Percentiles rank a stretch among this genome's conserved stretches.
Evolutionary conservation across 2,888 invertebrate species (phyloP).

Genomic region (Miltochrista miniata): DNA sequence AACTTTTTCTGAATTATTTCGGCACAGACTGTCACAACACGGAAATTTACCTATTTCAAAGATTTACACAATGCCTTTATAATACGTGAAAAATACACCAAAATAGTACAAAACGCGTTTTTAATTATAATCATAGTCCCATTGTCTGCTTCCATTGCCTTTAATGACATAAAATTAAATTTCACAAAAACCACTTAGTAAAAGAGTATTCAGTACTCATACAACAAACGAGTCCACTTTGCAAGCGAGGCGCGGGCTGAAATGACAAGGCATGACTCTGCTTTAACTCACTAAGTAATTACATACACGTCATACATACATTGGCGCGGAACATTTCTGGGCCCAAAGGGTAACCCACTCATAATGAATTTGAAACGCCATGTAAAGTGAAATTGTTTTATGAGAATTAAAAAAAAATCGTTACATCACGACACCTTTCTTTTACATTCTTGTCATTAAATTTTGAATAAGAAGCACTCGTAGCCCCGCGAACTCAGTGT

Average conservation of each 20-base stretch:
- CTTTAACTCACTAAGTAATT: conserved; percentile 75
- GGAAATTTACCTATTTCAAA: too few relatives aligned
- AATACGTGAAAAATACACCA: too few relatives aligned
- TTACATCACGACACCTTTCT: too few relatives aligned
- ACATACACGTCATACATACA: conserved; percentile 71
- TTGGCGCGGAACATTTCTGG: conserved; percentile 52
- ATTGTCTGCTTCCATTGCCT: conserved; percentile 3
- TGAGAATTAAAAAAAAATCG: too few relatives aligned
- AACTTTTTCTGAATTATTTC: too few relatives aligned
- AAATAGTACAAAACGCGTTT: too few relatives aligned
- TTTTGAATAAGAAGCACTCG: too few relatives aligned
- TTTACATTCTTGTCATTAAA: too few relatives aligned
- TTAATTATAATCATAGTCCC: not conserved
- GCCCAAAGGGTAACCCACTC: conserved; percentile 38
- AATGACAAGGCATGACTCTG: conserved; percentile 80
- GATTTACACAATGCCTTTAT: too few relatives aligned
- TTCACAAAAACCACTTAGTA: conserved; percentile 38
- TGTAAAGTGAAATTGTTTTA: too few relatives aligned
- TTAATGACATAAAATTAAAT: conserved; percentile 38
- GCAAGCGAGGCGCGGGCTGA: conserved; percentile 50
- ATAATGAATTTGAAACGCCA: conserved; percentile 10
- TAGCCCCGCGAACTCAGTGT: too few relatives aligned
- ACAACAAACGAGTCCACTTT: conserved; percentile 54
- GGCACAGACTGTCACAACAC: too few relatives aligned
- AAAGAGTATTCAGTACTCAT: conserved; percentile 49